Base-by-base conservation (phyloP, 2,888 invertebrate species). In the Nebria salina region DNA sequence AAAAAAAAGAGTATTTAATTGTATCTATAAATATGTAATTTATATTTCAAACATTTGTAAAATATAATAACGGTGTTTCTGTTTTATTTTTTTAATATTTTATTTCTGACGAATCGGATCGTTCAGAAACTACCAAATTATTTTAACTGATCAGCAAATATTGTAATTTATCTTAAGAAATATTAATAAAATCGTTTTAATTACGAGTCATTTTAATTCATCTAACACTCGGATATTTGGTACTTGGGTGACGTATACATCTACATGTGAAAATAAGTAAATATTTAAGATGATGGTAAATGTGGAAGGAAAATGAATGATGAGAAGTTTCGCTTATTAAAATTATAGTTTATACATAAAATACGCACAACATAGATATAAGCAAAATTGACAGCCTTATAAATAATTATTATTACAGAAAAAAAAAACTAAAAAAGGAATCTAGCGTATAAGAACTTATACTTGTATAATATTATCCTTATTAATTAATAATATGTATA, bases 361-460 rank as follows among this genome's bases (percentile, higher is more conserved):
- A 81, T 81, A 81, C 81, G 81, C 81, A 81, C 81, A 81, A 81
- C 81, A 76, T 81, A 81, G 76, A 76, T 81, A 42, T 81, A 81
- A 81, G 81, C 81, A 81, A 81, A 81, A 81, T 81, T 81, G 81
- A 81, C 81, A 81, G 81, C 81, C 81, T 81, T 81, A 81, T 81
- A 81, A 81, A 81, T 54, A 54, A 54, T 81, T 73, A 81, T 81
- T 73, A 81, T 81, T 76, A 81, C 75, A 73, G 81, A 81, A 76
- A 76, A 76, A 66, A 76, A 6, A 65, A 54, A 54, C 54, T 54
- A 54, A 54, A 54, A 43, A 80, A 70, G 54, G 65, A 76, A 70
- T 76, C 54, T 80, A 80, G 75, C 80, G 54, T 54, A 70, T 80
- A 80, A 80, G 80, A 80, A 80, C 80, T 80, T 80, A 70, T 70